A percentile compares a stretch with the other conserved stretches of the same genome.
These are phyloP conservation scores for Priapulus caudatus DNA, from an alignment of 2,888 invertebrate genomes.

Conservation along the genomic window DNA sequence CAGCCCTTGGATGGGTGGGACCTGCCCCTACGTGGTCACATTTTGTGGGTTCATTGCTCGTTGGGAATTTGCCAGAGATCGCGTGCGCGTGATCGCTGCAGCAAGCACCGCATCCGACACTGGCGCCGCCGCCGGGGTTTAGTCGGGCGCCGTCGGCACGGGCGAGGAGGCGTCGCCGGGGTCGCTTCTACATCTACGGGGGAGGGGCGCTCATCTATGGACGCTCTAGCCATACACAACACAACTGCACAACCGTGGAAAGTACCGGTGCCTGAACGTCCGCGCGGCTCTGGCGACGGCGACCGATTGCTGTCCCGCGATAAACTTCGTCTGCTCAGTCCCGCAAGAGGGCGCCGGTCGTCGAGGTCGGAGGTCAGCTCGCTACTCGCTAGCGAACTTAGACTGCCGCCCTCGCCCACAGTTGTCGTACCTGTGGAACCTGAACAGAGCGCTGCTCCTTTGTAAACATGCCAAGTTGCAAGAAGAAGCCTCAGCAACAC, in stretches of 20 bases:
- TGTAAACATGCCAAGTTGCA: too few species aligned
- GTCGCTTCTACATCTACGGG: slow-evolving; percentile 52
- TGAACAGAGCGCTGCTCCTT: too few species aligned
- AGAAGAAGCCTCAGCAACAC: slow-evolving; percentile 15
- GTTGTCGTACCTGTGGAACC: background rate
- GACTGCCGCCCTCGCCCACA: slow-evolving; percentile 47
- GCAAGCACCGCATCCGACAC: slow-evolving; percentile 67
- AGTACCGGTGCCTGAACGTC: background rate
- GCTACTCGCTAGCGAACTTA: slow-evolving; percentile 70
- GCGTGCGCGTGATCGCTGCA: slow-evolving; percentile 46
- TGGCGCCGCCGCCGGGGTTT: slow-evolving; percentile 57
- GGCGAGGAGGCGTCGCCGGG: slow-evolving; percentile 46
- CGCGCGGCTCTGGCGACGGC: background rate
- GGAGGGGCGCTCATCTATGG: slow-evolving; percentile 53
- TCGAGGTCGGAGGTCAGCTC: slow-evolving; percentile 20
- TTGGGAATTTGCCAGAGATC: slow-evolving; percentile 67
- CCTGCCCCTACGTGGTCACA: too few species aligned
- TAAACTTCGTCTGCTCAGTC: too few species aligned
- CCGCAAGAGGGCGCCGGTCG: slow-evolving; percentile 13
- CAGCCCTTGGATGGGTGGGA: too few species aligned
- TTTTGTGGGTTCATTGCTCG: too few species aligned
- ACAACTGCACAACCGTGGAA: too few species aligned
- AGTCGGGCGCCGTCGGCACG: slow-evolving; percentile 71
- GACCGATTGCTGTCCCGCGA: background rate
- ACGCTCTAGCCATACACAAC: too few species aligned